Percentiles rank a stretch among this genome's conserved stretches.
These are phyloP conservation scores for Cenopis cana DNA, from an alignment of 2,888 invertebrate genomes.

Conservation along the genomic window DNA sequence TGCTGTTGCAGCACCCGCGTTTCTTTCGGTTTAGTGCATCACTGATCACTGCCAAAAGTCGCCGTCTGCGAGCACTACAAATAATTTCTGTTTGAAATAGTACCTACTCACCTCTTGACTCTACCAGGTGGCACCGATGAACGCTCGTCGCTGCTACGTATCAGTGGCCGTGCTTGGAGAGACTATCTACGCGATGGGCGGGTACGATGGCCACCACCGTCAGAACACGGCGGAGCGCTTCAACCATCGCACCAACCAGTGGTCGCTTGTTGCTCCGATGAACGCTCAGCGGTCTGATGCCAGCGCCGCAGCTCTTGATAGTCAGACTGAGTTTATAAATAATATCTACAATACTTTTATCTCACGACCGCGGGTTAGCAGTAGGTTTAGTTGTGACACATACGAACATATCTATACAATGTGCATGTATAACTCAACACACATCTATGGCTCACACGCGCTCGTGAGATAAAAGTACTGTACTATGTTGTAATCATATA, in stretches of 20 bases:
- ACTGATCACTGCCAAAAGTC: too few species aligned
- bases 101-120: neutral
- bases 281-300: slow-evolving; percentile 95
- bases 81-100: neutral
- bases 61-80: neutral
- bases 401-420: too few species aligned
- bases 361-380: too few species aligned
- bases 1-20: neutral
- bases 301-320: slow-evolving; percentile 93
- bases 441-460: too few species aligned
- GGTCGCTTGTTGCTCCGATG: slow-evolving; percentile 95
- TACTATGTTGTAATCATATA: too few species aligned
- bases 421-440: too few species aligned
- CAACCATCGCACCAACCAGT: slow-evolving; percentile 93
- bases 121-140: slow-evolving; percentile 92
- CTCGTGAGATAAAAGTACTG: too few species aligned
- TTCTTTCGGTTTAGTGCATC: too few species aligned
- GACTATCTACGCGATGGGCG: slow-evolving; percentile 94
- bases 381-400: too few species aligned
- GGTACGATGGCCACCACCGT: slow-evolving; percentile 93
- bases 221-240: slow-evolving; percentile 95
- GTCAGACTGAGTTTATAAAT: slow-evolving; percentile 64
- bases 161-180: slow-evolving; percentile 92
- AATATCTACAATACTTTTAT: too few species aligned
- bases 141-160: slow-evolving; percentile 94